phyloP scores from a whole-genome alignment of 1,140 invertebrate species.

The Zaprionus davidi region DNA sequence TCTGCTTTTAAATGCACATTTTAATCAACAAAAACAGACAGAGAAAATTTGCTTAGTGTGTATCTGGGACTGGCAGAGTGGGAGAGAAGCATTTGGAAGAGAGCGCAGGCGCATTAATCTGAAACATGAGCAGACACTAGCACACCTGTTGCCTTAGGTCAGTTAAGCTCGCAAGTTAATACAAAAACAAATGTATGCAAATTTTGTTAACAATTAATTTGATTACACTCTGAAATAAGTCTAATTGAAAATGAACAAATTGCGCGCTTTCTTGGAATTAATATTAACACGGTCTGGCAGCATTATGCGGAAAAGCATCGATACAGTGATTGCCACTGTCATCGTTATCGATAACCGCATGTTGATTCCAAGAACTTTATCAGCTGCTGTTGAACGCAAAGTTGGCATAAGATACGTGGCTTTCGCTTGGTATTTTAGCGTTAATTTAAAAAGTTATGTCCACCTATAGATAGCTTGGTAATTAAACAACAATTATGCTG shows the following conservation, averaged over 20 bases:
- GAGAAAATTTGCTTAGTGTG: constrained; percentile 66
- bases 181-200: background rate
- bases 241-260: background rate
- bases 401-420: constrained; percentile 64
- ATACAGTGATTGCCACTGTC: background rate
- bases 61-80: constrained; percentile 52
- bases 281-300: constrained; percentile 19
- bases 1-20: constrained; percentile 36
- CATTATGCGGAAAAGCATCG: constrained; percentile 15
- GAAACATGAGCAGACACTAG: background rate
- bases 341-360: constrained; percentile 14
- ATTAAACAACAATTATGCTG: constrained; percentile 47
- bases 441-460: constrained; percentile 61
- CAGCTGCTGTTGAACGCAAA: constrained; percentile 39
- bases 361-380: constrained; percentile 28
- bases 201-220: too few species aligned
- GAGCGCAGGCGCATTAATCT: constrained; percentile 58
- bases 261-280: background rate
- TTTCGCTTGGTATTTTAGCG: constrained; percentile 40
- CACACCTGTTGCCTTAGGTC: constrained; percentile 50
- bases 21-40: constrained; percentile 37
- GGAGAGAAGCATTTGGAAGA: constrained; percentile 17
- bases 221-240: background rate
- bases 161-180: background rate
- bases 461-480: constrained; percentile 44